Conservation (phyloP, 2,113 vertebrate genomes). For the Felis chaus region DNA sequence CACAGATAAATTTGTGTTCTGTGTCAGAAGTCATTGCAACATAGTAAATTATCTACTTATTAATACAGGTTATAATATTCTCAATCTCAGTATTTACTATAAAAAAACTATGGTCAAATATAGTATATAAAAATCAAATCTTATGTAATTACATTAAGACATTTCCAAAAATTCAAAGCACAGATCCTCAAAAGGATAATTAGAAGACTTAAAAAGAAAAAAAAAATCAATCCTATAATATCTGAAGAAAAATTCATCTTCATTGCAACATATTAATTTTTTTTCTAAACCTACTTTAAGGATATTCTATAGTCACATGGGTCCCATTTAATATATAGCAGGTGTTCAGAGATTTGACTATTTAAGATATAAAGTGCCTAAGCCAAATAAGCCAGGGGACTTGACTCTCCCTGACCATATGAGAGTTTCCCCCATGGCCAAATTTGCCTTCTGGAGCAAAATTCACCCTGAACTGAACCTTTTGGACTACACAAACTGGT, state of each 20-base stretch:
- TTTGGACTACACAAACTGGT: background rate
- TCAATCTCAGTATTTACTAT: background rate
- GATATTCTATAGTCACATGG: background rate
- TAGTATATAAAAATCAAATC: constrained; percentile 22
- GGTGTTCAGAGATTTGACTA: constrained; percentile 53
- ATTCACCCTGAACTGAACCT: constrained; percentile 30
- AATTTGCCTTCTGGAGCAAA: constrained; percentile 63
- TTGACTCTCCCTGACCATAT: constrained; percentile 48
- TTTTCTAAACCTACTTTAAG: constrained; percentile 56
- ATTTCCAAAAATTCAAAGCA: constrained; percentile 20
- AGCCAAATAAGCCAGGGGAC: constrained; percentile 41
- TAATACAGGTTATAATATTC: background rate
- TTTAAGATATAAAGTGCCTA: constrained; percentile 51
- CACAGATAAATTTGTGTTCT: background rate
- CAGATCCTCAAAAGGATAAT: background rate
- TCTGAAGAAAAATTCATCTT: background rate
- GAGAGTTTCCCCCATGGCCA: constrained; percentile 28
- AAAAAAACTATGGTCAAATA: background rate
- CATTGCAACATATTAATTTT: constrained; percentile 27
- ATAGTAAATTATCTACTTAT: background rate
- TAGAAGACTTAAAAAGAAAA: background rate
- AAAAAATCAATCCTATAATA: background rate
- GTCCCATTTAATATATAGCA: constrained; percentile 44
- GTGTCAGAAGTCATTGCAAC: background rate
- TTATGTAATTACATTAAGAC: background rate